A percentile compares a stretch with the other conserved stretches of the same genome.
These are phyloP conservation scores for Diadegma fenestrale DNA, from an alignment of 2,888 invertebrate genomes.

Conservation along the genomic window DNA sequence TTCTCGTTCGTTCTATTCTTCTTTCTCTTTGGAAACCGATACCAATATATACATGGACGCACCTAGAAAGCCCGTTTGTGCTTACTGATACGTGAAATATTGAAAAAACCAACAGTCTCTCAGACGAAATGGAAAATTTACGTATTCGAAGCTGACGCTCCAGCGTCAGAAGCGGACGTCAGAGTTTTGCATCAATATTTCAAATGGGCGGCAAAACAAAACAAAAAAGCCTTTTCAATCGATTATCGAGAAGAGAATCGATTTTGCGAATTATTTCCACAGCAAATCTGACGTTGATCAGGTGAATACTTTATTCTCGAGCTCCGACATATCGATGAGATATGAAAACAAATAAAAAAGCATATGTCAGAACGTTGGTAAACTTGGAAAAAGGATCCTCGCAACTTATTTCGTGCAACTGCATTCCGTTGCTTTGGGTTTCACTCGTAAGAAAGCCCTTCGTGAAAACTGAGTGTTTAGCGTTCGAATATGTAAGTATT, in stretches of 20 bases:
- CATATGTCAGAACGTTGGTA: neutral
- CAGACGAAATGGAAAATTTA: conserved; percentile 44
- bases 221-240: conserved; percentile 13
- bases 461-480: neutral
- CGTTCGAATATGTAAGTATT: neutral
- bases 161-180: conserved; percentile 21
- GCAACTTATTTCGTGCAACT: neutral
- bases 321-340: neutral
- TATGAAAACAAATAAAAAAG: neutral
- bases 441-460: neutral
- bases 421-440: neutral
- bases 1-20: conserved; percentile 33
- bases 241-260: conserved; percentile 30
- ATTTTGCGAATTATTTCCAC: conserved; percentile 26
- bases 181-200: conserved; percentile 38
- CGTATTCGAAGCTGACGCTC: conserved; percentile 36
- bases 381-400: neutral
- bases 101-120: conserved; percentile 39
- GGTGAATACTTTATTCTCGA: neutral
- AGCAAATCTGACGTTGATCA: conserved; percentile 5
- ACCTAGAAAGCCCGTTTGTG: conserved; percentile 42
- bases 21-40: conserved; percentile 35
- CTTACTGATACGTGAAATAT: conserved; percentile 59
- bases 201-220: neutral
- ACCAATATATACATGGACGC: conserved; percentile 30